Evolutionary conservation across 1,140 invertebrate species (phyloP).

Genomic region (Drosophila tropicalis): DNA sequence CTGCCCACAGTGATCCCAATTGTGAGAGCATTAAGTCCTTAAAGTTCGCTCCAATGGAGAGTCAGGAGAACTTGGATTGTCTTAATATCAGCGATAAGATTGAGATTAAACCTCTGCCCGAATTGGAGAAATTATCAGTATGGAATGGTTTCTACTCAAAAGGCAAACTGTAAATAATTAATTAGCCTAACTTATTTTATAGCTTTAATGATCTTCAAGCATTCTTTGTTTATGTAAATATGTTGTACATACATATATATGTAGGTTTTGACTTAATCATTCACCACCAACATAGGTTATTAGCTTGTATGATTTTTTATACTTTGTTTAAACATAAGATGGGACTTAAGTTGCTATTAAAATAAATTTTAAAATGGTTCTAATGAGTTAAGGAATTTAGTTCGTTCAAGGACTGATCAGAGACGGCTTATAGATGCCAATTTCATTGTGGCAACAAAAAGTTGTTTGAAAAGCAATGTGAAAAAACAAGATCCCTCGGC

Average conservation of each 20-base stretch:
- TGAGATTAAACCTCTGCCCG: conserved; percentile 77
- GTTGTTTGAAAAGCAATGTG: too few relatives aligned
- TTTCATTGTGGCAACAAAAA: too few relatives aligned
- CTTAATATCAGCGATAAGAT: conserved; percentile 82
- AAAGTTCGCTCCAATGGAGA: conserved; percentile 74
- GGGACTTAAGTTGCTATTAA: conserved; percentile 1
- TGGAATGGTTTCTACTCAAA: conserved; percentile 82
- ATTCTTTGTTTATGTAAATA: conserved; percentile 51
- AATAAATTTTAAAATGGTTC: too few relatives aligned
- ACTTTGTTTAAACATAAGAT: background rate
- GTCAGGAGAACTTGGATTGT: conserved; percentile 68
- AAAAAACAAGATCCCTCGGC: too few relatives aligned
- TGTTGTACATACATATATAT: conserved; percentile 38
- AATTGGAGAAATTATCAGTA: conserved; percentile 78
- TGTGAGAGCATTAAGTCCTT: conserved; percentile 55
- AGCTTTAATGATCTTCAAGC: conserved; percentile 53
- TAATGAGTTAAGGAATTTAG: too few relatives aligned
- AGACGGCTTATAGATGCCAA: too few relatives aligned
- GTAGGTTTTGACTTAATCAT: conserved; percentile 7
- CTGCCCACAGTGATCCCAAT: conserved; percentile 79
- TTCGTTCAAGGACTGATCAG: too few relatives aligned
- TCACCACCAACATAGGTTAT: background rate
- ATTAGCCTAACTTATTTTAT: conserved; percentile 23
- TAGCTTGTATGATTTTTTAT: background rate
- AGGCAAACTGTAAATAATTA: conserved; percentile 33